Evolutionary conservation across 2,797 vertebrate genomes (phyloP).

Genomic region (Rousettus madagascariensis): DNA sequence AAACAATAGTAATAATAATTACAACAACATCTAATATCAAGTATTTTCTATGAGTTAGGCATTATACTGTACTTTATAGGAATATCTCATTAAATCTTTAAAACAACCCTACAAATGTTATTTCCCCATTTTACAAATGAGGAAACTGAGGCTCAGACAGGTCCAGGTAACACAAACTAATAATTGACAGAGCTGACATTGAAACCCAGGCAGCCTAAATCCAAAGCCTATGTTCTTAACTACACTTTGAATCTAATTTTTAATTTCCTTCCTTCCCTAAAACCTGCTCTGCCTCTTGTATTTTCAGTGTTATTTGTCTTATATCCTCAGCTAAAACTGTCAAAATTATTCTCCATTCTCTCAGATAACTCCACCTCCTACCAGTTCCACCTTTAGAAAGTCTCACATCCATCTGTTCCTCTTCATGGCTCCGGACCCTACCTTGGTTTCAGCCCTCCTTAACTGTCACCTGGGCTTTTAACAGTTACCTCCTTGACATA

Average conservation of each 20-base stretch:
- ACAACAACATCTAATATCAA: background rate
- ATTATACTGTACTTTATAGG: background rate
- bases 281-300: background rate
- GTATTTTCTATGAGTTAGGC: background rate
- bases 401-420: background rate
- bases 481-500: background rate
- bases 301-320: background rate
- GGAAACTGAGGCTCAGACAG: background rate
- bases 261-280: background rate
- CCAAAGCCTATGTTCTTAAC: background rate
- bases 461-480: background rate
- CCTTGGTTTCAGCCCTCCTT: background rate
- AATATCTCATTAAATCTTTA: background rate
- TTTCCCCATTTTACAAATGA: background rate
- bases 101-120: background rate
- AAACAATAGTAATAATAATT: background rate
- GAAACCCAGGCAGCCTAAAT: background rate
- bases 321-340: background rate
- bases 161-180: background rate
- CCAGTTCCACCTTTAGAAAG: background rate
- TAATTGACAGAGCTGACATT: background rate
- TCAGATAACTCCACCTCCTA: background rate
- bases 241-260: background rate
- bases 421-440: fast-evolving
- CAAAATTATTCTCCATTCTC: background rate